These are phyloP conservation scores for Stramonita haemastoma DNA, from an alignment of 2,888 invertebrate genomes.

Conservation along the genomic window DNA sequence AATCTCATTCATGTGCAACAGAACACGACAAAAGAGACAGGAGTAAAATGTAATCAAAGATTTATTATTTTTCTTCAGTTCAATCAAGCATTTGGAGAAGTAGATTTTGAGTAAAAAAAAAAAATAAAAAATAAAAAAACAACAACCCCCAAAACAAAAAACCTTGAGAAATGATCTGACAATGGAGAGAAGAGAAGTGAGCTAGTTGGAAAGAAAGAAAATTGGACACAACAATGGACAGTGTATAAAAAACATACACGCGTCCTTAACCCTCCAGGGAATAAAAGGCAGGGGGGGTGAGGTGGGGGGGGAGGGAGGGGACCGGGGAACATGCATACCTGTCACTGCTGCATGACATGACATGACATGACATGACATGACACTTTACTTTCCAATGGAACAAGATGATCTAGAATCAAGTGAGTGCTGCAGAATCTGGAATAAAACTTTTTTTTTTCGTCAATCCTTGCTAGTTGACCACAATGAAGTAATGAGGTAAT, in stretches of 20 bases:
- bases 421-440: conserved; percentile 8
- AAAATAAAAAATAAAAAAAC: neutral
- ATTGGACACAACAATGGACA: neutral
- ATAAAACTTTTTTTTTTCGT: neutral
- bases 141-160: neutral
- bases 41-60: conserved; percentile 34
- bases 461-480: neutral
- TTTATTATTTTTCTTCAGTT: conserved; percentile 26
- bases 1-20: neutral
- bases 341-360: neutral
- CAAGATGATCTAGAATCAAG: neutral
- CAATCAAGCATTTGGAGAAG: conserved; percentile 29
- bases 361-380: neutral
- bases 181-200: neutral
- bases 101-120: neutral
- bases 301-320: neutral
- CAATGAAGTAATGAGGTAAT: conserved; percentile 18
- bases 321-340: neutral
- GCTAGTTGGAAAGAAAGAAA: neutral
- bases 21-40: neutral
- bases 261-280: too few species aligned
- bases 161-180: neutral
- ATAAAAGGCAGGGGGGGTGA: neutral
- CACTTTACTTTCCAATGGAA: neutral
- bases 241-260: neutral